These are phyloP conservation scores for Drosophila gaucha DNA, from an alignment of 2,888 invertebrate species.

Conservation along the genomic window DNA sequence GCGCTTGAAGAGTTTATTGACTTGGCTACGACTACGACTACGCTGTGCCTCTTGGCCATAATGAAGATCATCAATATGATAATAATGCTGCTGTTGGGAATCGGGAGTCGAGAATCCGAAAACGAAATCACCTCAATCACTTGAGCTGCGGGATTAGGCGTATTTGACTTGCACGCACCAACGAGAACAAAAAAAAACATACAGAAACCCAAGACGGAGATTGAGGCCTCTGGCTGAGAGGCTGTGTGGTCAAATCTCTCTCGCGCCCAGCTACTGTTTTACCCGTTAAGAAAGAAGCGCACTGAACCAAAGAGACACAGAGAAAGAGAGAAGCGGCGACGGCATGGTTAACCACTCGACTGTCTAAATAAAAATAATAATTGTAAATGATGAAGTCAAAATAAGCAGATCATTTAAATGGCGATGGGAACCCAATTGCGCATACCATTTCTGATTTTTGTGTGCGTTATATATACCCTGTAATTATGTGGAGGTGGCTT, in stretches of 20 bases:
- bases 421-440: slow-evolving; percentile 58
- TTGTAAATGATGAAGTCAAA: slow-evolving; percentile 81
- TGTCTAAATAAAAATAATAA: slow-evolving; percentile 81
- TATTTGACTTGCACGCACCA: slow-evolving; percentile 83
- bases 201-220: background rate
- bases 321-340: slow-evolving; percentile 16
- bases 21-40: slow-evolving; percentile 50
- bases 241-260: slow-evolving; percentile 49
- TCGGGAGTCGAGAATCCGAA: slow-evolving; percentile 50
- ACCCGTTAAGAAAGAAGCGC: slow-evolving; percentile 36
- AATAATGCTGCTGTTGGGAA: slow-evolving; percentile 12
- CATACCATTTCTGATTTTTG: slow-evolving; percentile 38
- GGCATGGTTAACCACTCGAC: slow-evolving; percentile 50
- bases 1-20: slow-evolving; percentile 71
- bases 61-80: slow-evolving; percentile 24
- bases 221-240: slow-evolving; percentile 13
- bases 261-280: slow-evolving; percentile 66
- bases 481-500: background rate
- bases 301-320: no score
- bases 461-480: slow-evolving; percentile 12
- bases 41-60: slow-evolving; percentile 5
- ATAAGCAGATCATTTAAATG: slow-evolving; percentile 79
- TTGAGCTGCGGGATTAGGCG: slow-evolving; percentile 84
- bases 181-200: slow-evolving; percentile 53
- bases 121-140: slow-evolving; percentile 82